Percentiles rank a stretch among this genome's conserved stretches.
These are phyloP conservation scores for Percina caprodes DNA, from an alignment of 2,113 vertebrate species.

Conservation along the genomic window DNA sequence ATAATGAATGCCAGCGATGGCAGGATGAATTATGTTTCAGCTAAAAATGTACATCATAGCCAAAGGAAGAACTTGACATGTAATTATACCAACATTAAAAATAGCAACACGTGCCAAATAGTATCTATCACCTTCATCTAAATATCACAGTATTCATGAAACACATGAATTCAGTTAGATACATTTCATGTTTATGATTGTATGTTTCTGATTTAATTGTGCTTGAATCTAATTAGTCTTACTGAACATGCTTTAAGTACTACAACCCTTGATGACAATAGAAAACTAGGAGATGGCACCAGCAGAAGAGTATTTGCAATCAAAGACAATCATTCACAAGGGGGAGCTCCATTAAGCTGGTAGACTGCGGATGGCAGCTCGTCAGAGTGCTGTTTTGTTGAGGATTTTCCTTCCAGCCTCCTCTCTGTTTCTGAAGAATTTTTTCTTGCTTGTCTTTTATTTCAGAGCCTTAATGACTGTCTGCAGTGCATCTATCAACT, in stretches of 20 bases:
- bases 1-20: slow-evolving; percentile 69
- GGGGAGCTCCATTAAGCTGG: slow-evolving; percentile 55
- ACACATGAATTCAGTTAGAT: slow-evolving; percentile 29
- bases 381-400: slow-evolving; percentile 58
- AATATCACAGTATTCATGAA: slow-evolving; percentile 46
- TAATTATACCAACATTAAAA: slow-evolving; percentile 75
- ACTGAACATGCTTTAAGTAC: slow-evolving; percentile 18
- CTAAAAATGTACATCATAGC: slow-evolving; percentile 72
- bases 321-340: slow-evolving; percentile 58
- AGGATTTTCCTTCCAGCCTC: slow-evolving; percentile 59
- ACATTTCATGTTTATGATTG: slow-evolving; percentile 10
- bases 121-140: slow-evolving; percentile 49
- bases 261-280: slow-evolving; percentile 5
- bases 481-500: slow-evolving; percentile 59
- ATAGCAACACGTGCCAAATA: slow-evolving; percentile 50
- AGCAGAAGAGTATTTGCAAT: slow-evolving; percentile 46
- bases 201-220: slow-evolving; percentile 29
- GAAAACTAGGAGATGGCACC: slow-evolving; percentile 15
- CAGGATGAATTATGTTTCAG: slow-evolving; percentile 70
- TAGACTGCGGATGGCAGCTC: slow-evolving; percentile 38
- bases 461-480: slow-evolving; percentile 54
- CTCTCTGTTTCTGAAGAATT: slow-evolving; percentile 54
- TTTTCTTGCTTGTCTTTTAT: slow-evolving; percentile 62
- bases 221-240: slow-evolving; percentile 30
- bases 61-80: slow-evolving; percentile 68